Conservation (phyloP, 1,140 invertebrate genomes). For the Frieseomelitta varia region DNA sequence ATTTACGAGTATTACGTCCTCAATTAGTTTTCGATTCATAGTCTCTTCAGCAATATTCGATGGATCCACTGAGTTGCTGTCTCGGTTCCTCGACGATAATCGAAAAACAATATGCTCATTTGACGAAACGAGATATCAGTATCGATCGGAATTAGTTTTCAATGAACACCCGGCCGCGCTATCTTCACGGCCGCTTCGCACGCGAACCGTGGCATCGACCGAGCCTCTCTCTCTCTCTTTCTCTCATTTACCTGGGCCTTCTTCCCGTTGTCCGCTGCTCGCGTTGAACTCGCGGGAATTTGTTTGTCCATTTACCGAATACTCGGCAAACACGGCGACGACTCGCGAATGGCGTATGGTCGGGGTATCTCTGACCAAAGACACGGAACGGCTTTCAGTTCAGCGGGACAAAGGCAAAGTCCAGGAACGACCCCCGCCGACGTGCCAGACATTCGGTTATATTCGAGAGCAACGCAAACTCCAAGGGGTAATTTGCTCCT, state of each 20-base stretch:
- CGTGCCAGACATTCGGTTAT: neutral
- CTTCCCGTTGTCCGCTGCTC: too few relatives aligned
- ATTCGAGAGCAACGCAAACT: constrained; percentile 1
- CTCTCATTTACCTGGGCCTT: neutral
- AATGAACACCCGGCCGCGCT: too few relatives aligned
- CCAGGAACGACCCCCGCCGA: neutral
- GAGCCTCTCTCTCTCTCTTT: neutral
- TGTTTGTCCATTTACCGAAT: neutral
- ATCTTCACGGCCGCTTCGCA: too few relatives aligned
- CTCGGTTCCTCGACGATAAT: too few relatives aligned
- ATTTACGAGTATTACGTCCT: too few relatives aligned
- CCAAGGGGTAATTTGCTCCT: neutral
- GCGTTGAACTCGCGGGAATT: neutral
- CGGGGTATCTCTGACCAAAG: neutral
- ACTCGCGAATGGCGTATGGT: neutral
- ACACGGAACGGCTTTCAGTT: neutral
- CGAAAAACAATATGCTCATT: neutral
- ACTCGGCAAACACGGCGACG: neutral
- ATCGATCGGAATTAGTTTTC: neutral
- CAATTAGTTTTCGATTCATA: too few relatives aligned
- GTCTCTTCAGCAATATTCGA: too few relatives aligned
- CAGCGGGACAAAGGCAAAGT: neutral
- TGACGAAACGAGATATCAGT: neutral
- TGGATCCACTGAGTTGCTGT: too few relatives aligned
- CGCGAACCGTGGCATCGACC: neutral